Evolutionary conservation across 2,113 vertebrate species (phyloP), one percentile per base, ranked within the genome.

Genomic region (Bungarus multicinctus): DNA sequence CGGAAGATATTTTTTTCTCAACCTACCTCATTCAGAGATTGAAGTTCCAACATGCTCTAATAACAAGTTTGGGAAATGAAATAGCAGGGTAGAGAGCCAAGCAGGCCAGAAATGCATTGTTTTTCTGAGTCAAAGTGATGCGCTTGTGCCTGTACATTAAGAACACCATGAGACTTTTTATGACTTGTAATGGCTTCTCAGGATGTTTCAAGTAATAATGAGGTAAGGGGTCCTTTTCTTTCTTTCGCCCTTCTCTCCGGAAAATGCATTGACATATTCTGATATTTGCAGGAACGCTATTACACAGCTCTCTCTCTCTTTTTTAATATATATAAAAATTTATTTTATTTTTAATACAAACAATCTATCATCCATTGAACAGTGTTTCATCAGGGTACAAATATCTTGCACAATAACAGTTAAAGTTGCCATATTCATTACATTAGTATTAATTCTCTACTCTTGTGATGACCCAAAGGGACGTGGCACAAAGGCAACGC

Each of bases 31-130:
- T 96, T 93, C 95, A 89, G 95, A 92, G 92, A 89, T 91, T 95
- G 93, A 94, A 95, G 96, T 97, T 97, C 95, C 97, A 96, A 93
- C 94, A 92, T 95, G 92, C 94, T 97, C 94, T 95, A 96, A 93
- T 95, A 97, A 97, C 89, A 90, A 93, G 92, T 64, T 94, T 96
- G 95, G 93, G 93, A 96, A 94, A 94, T 88, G 90, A 94, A 89
- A 58, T 60, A 93, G 50, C 39, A 16, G 25, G 18, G 4, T 86
- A 45, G 6, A 2, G 30, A 94, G 95, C 95, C 95, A 97, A 97
- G 34, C 90, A 2, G 93, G 91, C 93, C 96, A 95, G 92, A 87
- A 96, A 85, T 43, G 92, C 91, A 50, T 87, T 88, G 91, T 97
- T 95, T 90, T 85, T 0, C 52, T 91, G 55, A 23, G 64, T 94